Conservation (phyloP, 1,140 invertebrate species). For the Leptopilina boulardi region DNA sequence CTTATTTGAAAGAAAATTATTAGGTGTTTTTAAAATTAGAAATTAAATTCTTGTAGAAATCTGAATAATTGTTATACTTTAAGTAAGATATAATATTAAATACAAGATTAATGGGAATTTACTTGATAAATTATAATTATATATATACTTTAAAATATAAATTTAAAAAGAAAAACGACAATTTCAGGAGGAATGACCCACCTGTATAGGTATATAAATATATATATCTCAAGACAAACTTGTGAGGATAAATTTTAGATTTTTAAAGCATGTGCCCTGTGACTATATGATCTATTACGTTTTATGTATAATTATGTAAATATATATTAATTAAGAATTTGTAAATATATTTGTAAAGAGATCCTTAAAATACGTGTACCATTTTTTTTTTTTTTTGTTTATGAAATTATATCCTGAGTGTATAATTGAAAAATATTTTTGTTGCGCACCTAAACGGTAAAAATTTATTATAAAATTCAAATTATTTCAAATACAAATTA, state of each 20-base stretch:
- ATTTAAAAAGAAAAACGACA: not conserved
- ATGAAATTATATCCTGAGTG: constrained; percentile 19
- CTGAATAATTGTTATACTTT: no score
- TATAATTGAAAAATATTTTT: not conserved
- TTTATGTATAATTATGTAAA: constrained; percentile 21
- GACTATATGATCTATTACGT: constrained; percentile 13
- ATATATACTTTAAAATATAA: not conserved
- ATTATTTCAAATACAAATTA: no score
- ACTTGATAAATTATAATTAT: not conserved
- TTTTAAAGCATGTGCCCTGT: constrained; percentile 20
- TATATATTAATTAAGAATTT: not conserved
- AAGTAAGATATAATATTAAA: no score
- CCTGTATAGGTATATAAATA: no score
- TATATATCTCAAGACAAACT: constrained; percentile 15
- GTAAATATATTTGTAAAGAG: constrained; percentile 32
- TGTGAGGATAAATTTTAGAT: constrained; percentile 15
- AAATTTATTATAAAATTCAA: not conserved
- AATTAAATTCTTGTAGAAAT: no score
- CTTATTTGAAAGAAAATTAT: no score
- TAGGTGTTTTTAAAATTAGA: no score
- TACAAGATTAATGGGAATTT: no score
- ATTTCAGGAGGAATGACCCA: not conserved
- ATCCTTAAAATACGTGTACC: not conserved
- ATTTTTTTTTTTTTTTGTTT: not conserved
- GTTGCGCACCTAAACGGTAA: constrained; percentile 5